Evolutionary conservation across 2,113 vertebrate genomes (phyloP), one percentile per base, ranked within the genome.

Genomic region (Xerus inauris): DNA sequence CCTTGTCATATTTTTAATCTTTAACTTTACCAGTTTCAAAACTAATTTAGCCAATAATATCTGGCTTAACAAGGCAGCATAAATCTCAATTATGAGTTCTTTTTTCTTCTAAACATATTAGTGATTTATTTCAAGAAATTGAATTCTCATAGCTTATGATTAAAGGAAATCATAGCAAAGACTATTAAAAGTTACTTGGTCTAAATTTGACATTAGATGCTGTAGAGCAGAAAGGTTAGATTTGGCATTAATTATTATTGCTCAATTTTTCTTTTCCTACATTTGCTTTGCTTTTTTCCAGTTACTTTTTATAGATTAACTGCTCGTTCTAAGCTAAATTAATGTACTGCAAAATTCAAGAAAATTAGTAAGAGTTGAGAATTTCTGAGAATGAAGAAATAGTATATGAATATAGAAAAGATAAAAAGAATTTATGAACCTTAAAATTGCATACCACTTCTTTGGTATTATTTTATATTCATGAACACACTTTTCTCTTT

Each of bases 81-180:
- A 69, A 72, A 82, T 97, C 47, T 93, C 45, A 81, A 32, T 75
- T 65, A 67, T 49, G 30, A 42, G 49, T 45, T 94, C 57, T 96
- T 97, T 69, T 91, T 14, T 95, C 71, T 14, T 35, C 89, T 96
- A 97, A 88, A 57, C 77, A 47, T 83, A 89, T 88, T 97, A 81
- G 57, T 97, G 85, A 93, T 97, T 79, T 64, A 95, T 92, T 77
- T 94, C 73, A 96, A 95, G 45, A 94, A 96, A 97, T 91, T 96
- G 86, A 93, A 57, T 98, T 97, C 20, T 62, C 22, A 42, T 85
- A 96, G 47, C 5, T 94, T 86, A 82, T 82, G 59, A 71, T 22
- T 88, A 92, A 94, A 76, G 73, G 83, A 89, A 96, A 87, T 95
- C 20, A 62, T 91, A 95, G 71, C 30, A 93, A 42, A 82, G 42